Evolutionary conservation across 2,113 vertebrate species (phyloP), one percentile per base, ranked within the genome.

Genomic region (Megaceryle maxima): DNA sequence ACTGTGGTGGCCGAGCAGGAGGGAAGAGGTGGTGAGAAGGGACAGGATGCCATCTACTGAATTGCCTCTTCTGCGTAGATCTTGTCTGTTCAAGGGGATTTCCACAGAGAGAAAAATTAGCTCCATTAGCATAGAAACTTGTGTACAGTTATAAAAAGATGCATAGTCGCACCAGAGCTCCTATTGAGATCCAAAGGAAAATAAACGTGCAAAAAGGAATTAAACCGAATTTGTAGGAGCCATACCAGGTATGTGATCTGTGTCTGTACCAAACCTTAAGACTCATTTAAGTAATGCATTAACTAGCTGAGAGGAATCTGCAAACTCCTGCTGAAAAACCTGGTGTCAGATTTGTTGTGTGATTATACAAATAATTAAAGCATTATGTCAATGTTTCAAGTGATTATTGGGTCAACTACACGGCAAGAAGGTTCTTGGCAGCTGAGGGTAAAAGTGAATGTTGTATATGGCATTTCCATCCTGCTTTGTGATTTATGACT

Each of bases 401-500:
- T 1, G 35, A n/a, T 82, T 79, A 73, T 53, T 53, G 35, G 77
- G 66, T 90, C 81, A 92, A 2, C 70, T 59, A 14, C 28, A 2
- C n/a, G 10, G 26, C 41, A 31, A 35, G 80, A 79, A 66, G 53
- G 18, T 76, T 87, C n/a, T 62, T 73, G 46, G 77, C 62, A 92
- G 48, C 74, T 62, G 66, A 92, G 33, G 53, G 22, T 73, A 87
- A 91, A 80, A 89, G 37, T 62, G 50, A 55, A 59, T 35, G 46
- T 43, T 77, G 39, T 35, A 44, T 56, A 29, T 37, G 35, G 31
- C 31, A 76, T 89, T 89, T 92, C 35, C 31, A 44, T 80, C 74
- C 56, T 73, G 56, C 26, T 64, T 93, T 74, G 82, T 88, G 69
- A 80, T 94, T 89, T 95, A 83, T 83, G 53, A 62, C 70, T 95